A percentile compares a stretch with the other conserved stretches of the same genome.
Conservation (phyloP, 2,797 vertebrate species). For the Ambastaia sidthimunki region DNA sequence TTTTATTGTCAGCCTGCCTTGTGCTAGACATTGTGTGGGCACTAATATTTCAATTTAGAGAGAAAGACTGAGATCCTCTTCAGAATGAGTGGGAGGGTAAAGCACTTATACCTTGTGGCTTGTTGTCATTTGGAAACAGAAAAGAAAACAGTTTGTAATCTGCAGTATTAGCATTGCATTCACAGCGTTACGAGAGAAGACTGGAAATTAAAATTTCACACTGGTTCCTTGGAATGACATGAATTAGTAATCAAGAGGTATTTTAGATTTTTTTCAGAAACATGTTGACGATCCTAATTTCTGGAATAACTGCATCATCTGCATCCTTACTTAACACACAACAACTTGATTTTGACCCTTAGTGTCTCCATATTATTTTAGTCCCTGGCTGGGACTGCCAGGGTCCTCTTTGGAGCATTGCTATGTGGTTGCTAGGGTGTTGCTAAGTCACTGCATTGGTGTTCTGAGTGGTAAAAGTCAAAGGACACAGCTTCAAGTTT, state of each 20-base stretch:
- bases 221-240: conserved; percentile 17
- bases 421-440: too few relatives aligned
- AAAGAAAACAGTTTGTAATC: conserved; percentile 36
- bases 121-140: conserved; percentile 37
- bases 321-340: not conserved
- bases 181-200: conserved; percentile 2
- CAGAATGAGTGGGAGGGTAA: conserved; percentile 35
- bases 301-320: not conserved
- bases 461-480: too few relatives aligned
- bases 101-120: conserved; percentile 22
- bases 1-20: conserved; percentile 33
- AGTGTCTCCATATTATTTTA: too few relatives aligned
- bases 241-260: not conserved
- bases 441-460: too few relatives aligned
- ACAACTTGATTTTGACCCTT: too few relatives aligned
- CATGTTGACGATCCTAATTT: not conserved
- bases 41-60: conserved; percentile 38
- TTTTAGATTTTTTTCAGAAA: not conserved
- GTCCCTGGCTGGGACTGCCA: too few relatives aligned
- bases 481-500: not conserved
- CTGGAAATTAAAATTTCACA: conserved; percentile 11
- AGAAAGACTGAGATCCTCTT: conserved; percentile 13
- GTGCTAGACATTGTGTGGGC: conserved; percentile 45
- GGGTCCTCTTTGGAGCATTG: too few relatives aligned
- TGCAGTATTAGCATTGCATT: conserved; percentile 8